phyloP scores from a whole-genome alignment of 2,888 invertebrate genomes.

The Drosophila nr. medialis region DNA sequence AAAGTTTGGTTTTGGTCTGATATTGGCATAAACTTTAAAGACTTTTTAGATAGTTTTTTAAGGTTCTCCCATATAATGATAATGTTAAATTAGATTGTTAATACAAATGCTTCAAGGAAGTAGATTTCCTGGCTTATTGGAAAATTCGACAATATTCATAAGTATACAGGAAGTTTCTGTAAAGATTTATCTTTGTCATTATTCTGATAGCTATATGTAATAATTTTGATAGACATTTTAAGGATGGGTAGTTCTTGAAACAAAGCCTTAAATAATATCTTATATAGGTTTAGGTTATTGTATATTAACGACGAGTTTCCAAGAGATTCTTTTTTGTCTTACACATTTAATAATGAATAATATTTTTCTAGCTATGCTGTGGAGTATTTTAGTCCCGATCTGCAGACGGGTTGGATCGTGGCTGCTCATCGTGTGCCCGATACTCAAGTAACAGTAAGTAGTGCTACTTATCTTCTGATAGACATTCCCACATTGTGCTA shows the following conservation, averaged over 20 bases:
- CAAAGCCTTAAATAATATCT: background rate
- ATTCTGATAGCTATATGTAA: too few relatives aligned
- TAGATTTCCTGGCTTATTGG: background rate
- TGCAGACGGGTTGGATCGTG: slow-evolving; percentile 91
- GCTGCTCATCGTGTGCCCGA: slow-evolving; percentile 89
- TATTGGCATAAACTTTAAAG: background rate
- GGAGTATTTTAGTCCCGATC: slow-evolving; percentile 91
- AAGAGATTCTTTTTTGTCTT: background rate
- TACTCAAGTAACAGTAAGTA: slow-evolving; percentile 88
- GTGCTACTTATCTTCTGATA: background rate
- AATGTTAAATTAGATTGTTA: background rate
- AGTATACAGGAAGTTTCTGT: background rate
- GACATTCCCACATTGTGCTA: background rate
- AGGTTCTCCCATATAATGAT: background rate
- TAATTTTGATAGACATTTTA: too few relatives aligned
- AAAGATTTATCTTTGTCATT: too few relatives aligned
- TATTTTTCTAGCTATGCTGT: slow-evolving; percentile 88
- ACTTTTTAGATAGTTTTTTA: background rate
- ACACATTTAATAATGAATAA: background rate
- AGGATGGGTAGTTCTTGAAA: background rate
- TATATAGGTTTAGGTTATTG: background rate
- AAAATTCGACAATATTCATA: background rate
- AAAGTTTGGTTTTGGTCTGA: background rate
- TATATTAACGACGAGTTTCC: background rate
- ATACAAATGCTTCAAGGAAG: background rate